These are phyloP conservation scores for Linnaemya tessellans DNA, from an alignment of 2,888 invertebrate species.

Conservation along the genomic window DNA sequence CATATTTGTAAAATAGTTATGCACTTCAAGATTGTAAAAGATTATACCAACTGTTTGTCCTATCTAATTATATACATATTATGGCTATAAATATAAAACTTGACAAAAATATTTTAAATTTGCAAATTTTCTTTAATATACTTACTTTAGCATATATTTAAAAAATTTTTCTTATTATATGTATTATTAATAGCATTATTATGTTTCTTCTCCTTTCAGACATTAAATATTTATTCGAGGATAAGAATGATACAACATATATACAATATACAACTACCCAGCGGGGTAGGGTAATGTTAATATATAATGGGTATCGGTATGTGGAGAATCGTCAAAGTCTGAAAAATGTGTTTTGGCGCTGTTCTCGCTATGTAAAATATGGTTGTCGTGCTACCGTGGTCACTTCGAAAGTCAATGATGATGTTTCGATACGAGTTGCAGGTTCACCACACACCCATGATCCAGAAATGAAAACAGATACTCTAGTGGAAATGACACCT, in stretches of 20 bases:
- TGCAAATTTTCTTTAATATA: conserved; percentile 9
- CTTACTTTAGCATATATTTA: neutral
- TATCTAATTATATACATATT: conserved; percentile 6
- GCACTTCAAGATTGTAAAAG: conserved; percentile 7
- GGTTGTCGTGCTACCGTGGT: conserved; percentile 83
- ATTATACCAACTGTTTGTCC: neutral
- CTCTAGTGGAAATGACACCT: conserved; percentile 77
- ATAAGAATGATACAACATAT: conserved; percentile 78
- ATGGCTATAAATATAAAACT: conserved; percentile 38
- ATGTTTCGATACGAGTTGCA: conserved; percentile 80
- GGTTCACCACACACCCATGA: conserved; percentile 82
- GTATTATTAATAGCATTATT: conserved; percentile 30
- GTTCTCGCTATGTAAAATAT: conserved; percentile 83
- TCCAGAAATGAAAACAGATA: conserved; percentile 80
- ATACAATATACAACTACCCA: conserved; percentile 83
- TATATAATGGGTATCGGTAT: conserved; percentile 83
- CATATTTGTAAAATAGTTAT: conserved; percentile 17
- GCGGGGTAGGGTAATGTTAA: conserved; percentile 82
- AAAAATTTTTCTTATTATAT: conserved; percentile 4
- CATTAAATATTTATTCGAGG: conserved; percentile 79
- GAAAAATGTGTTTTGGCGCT: conserved; percentile 83
- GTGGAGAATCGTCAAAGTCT: conserved; percentile 83
- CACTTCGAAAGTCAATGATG: conserved; percentile 81
- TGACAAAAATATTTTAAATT: neutral
- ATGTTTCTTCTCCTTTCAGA: conserved; percentile 75